Conservation (phyloP, 2,888 invertebrate species). For the Buathra laborator region DNA sequence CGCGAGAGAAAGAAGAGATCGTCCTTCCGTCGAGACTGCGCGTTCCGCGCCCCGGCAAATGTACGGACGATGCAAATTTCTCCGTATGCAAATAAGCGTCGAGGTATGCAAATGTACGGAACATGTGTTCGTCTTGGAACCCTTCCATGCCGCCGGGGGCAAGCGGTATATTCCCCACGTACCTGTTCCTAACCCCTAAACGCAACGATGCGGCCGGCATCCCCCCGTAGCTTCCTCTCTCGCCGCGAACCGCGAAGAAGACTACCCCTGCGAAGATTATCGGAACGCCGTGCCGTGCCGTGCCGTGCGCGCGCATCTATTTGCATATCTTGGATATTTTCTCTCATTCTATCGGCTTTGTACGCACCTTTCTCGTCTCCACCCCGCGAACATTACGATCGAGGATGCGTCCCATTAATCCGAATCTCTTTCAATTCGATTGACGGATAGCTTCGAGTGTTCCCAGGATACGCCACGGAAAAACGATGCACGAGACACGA, state of each 20-base stretch:
- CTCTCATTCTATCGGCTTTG: conserved; percentile 83
- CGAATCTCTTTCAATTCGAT: conserved; percentile 84
- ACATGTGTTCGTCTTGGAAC: conserved; percentile 84
- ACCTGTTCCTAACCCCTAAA: conserved; percentile 63
- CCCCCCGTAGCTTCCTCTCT: conserved; percentile 51
- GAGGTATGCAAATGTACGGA: conserved; percentile 82
- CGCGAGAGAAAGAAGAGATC: conserved; percentile 65
- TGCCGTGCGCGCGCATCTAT: conserved; percentile 72
- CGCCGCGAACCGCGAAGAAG: conserved; percentile 49
- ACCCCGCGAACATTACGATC: conserved; percentile 76
- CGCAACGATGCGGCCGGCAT: conserved; percentile 59
- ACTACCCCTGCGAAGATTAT: conserved; percentile 83
- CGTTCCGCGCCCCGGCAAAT: conserved; percentile 72
- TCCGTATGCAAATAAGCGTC: conserved; percentile 82
- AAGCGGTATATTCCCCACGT: conserved; percentile 33
- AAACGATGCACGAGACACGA: conserved; percentile 54
- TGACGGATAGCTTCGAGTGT: conserved; percentile 84
- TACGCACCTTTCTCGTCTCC: conserved; percentile 51
- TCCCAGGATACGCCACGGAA: conserved; percentile 78
- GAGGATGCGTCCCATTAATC: conserved; percentile 84
- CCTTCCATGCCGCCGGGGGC: conserved; percentile 77
- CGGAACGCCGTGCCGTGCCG: conserved; percentile 75
- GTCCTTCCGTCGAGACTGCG: conserved; percentile 66
- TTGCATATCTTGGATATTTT: conserved; percentile 85
- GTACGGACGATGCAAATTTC: conserved; percentile 84